Conservation (phyloP, 2,888 invertebrate genomes). For the Papilio gigon region DNA sequence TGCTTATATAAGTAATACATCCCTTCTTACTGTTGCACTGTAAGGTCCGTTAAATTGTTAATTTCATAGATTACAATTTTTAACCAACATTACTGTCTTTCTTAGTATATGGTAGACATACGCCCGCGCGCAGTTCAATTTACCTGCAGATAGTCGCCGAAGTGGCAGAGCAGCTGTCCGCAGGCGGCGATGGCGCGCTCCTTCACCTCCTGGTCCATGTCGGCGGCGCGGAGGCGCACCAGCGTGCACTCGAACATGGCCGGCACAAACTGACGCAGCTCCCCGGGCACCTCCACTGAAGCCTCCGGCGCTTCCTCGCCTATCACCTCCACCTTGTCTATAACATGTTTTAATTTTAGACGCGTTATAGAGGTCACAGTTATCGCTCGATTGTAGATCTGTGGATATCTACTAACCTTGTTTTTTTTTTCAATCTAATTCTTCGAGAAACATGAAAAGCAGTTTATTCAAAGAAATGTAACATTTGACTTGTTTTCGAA, state of each 20-base stretch:
- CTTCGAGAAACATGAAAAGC: no score
- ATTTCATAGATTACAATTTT: no score
- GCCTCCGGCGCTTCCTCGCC: conserved; percentile 58
- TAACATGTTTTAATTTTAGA: neutral
- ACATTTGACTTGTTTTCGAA: no score
- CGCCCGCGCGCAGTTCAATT: neutral
- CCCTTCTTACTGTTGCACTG: no score
- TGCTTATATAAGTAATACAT: no score
- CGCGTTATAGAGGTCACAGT: no score
- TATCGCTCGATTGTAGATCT: no score
- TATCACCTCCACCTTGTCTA: conserved; percentile 55
- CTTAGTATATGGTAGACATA: neutral
- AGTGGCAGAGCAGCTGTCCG: conserved; percentile 96
- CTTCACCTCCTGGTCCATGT: conserved; percentile 99
- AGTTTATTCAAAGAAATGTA: no score
- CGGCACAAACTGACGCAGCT: conserved; percentile 89
- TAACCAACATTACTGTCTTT: no score
- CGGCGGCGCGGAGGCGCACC: conserved; percentile 93
- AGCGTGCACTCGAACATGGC: conserved; percentile 93
- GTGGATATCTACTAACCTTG: no score
- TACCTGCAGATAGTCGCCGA: conserved; percentile 91
- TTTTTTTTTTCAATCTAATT: no score
- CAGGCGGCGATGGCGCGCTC: conserved; percentile 98
- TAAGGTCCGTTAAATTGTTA: no score
- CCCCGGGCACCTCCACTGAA: conserved; percentile 83